Evolutionary conservation across 2,888 invertebrate species (phyloP).

Genomic region (Lithophane ornitopus): DNA sequence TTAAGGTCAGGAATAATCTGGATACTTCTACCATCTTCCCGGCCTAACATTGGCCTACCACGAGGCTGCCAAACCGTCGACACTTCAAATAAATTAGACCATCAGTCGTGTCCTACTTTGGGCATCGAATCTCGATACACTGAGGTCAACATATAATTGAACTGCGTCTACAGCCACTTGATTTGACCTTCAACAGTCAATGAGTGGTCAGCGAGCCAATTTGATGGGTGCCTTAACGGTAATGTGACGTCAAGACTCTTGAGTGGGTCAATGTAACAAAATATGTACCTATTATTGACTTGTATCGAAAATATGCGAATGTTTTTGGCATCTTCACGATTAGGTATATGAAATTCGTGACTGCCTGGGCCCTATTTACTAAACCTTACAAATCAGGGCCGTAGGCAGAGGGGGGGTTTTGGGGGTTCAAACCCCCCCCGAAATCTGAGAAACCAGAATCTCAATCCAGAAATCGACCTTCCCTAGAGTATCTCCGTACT

Average conservation of each 20-base stretch:
- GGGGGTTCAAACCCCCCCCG: too few relatives aligned
- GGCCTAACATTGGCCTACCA: slow-evolving; percentile 67
- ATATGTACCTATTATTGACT: slow-evolving; percentile 8
- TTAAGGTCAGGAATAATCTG: background rate
- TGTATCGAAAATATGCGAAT: background rate
- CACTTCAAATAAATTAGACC: slow-evolving; percentile 72
- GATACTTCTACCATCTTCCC: background rate
- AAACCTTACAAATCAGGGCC: too few relatives aligned
- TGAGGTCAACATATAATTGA: slow-evolving; percentile 86
- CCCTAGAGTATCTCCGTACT: too few relatives aligned
- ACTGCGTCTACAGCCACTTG: slow-evolving; percentile 73
- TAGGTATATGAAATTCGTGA: background rate
- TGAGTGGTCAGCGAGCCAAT: slow-evolving; percentile 65
- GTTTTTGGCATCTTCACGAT: background rate
- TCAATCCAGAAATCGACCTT: too few relatives aligned
- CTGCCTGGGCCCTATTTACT: background rate
- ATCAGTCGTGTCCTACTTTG: slow-evolving; percentile 71
- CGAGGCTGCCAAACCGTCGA: slow-evolving; percentile 54
- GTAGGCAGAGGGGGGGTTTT: too few relatives aligned
- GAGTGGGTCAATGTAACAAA: slow-evolving; percentile 34
- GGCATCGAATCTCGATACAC: slow-evolving; percentile 81
- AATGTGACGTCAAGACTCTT: slow-evolving; percentile 63
- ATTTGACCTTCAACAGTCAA: slow-evolving; percentile 78
- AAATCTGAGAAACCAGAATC: too few relatives aligned
- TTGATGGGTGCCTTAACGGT: slow-evolving; percentile 62